These are phyloP conservation scores for Notiomystis cincta DNA, from an alignment of 2,113 vertebrate species.

Conservation along the genomic window DNA sequence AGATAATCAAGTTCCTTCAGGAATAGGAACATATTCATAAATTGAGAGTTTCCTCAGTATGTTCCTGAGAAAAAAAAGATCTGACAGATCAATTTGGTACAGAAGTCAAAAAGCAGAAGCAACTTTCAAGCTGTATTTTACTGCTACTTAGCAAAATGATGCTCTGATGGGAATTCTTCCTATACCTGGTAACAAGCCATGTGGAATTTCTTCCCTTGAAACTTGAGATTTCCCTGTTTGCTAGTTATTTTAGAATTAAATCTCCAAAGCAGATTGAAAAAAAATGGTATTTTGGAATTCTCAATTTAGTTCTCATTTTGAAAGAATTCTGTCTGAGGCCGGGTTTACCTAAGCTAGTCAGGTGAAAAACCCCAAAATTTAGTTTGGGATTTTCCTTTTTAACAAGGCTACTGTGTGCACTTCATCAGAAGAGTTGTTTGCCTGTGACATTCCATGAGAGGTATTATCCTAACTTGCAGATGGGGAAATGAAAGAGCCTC, in stretches of 20 bases:
- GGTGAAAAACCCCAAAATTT: not conserved
- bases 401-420: not conserved
- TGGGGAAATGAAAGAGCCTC: not conserved
- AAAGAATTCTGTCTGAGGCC: not conserved
- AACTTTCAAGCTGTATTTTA: not conserved
- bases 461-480: not conserved
- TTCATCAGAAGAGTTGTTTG: not conserved
- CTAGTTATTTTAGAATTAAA: not conserved
- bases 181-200: fast-evolving
- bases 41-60: not conserved
- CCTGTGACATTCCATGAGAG: not conserved
- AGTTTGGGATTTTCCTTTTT: not conserved
- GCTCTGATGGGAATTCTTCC: not conserved
- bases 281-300: not conserved
- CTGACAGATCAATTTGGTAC: fast-evolving
- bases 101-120: not conserved
- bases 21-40: not conserved
- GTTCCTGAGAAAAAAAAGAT: not conserved
- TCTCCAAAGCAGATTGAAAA: not conserved
- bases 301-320: not conserved
- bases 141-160: not conserved
- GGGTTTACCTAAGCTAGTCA: not conserved
- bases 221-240: not conserved
- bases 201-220: not conserved
- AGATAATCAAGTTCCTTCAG: not conserved